Base-by-base conservation (phyloP, 1,140 invertebrate species). In the Megalopta genalis region DNA sequence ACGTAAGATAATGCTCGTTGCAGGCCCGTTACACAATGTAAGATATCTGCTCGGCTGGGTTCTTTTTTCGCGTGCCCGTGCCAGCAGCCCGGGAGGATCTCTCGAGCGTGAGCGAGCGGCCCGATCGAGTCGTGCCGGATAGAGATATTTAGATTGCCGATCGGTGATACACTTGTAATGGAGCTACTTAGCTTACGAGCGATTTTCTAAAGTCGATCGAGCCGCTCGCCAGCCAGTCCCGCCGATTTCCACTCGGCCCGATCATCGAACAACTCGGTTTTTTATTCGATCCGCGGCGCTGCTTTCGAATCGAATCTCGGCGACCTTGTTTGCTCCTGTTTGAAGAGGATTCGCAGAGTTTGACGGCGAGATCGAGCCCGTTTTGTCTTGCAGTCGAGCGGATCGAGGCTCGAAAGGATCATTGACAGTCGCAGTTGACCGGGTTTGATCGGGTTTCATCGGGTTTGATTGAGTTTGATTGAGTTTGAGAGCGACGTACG, bases 131-230 rank as follows among this genome's bases (percentile, higher is more conserved):
- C 72, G 72, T 74, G 72, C 72, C 25, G 72, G 72, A 74, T 74
- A 65, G 72, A 74, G 72, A 74, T 74, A 74, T 74, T 74, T 74
- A 74, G 72, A 74, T 74, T 65, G 62, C 9, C 60, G 72, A 74
- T 74, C 72, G 72, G 60, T 32, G 60, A 74, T 46, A 66, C 59
- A 62, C 46, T 37, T 21, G 62, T 65, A 74, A 74, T 74, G 72
- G 72, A 52, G 42, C 72, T 74, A 65, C 72, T 74, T 65, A 65
- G 60, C 72, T 74, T 74, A 74, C 60, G 72, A 74, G 27, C 72
- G 60, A 74, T 74, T 63, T 49, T 63, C 60, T 74, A 32, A 37
- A 65, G 27, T 42, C 60, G 62, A 74, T 74, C 46, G 60, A 52
- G 9, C 60, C 1, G n/a, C 39, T 46, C 23, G 16, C 14, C 18